A percentile compares a stretch with the other conserved stretches of the same genome.
Conservation (phyloP, 2,888 invertebrate species). For the Tachina fera region DNA sequence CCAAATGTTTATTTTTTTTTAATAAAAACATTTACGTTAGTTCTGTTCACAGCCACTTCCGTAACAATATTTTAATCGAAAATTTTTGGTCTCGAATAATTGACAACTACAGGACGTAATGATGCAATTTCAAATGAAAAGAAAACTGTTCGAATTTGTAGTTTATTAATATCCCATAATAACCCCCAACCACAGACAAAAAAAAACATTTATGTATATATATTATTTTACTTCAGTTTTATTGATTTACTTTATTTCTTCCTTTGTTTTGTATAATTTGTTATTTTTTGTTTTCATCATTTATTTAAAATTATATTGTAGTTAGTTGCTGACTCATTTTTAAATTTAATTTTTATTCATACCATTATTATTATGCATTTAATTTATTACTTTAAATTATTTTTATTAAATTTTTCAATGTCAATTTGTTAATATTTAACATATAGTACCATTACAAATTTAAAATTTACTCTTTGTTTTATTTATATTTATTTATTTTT, state of each 20-base stretch:
- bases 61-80: no score
- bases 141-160: no score
- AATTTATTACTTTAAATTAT: conserved; percentile 44
- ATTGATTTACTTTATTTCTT: conserved; percentile 58
- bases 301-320: conserved; percentile 69
- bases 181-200: background rate
- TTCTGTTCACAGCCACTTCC: no score
- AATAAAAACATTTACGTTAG: no score
- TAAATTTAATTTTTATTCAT: conserved; percentile 51
- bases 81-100: no score
- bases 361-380: conserved; percentile 49
- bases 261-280: conserved; percentile 63
- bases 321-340: conserved; percentile 60
- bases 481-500: conserved; percentile 72
- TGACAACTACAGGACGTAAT: no score
- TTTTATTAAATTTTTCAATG: conserved; percentile 64
- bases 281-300: conserved; percentile 22
- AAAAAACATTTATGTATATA: conserved; percentile 1
- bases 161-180: no score
- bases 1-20: no score
- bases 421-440: conserved; percentile 71
- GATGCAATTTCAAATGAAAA: no score
- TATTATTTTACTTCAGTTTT: conserved; percentile 57
- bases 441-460: conserved; percentile 66
- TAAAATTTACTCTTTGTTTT: conserved; percentile 35